Base-by-base conservation (phyloP, 1,140 invertebrate genomes). In the Lordiphosa collinella region DNA sequence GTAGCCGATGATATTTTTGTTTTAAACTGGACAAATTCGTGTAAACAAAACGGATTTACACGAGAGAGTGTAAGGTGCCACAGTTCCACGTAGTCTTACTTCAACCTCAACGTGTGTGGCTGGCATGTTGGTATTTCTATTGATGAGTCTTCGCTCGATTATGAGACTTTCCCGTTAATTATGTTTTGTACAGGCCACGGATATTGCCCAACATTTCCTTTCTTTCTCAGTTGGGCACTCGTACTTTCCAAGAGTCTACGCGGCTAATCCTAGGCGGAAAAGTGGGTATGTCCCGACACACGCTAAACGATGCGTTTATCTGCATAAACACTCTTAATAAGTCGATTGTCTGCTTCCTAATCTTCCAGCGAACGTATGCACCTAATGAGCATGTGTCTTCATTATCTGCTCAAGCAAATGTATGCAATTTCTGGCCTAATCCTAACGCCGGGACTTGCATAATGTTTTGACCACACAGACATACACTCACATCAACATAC, bases 231-330 rank as follows among this genome's bases (percentile, higher is more conserved):
- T n/a, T n/a, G n/a, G n/a, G n/a, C n/a, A n/a, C 53, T 72, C 71
- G 75, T 80, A 56, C 49, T 79, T 82, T 65, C 78, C 76, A 60
- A 56, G 55, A 61, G 70, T 61, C 38, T 65, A 32, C 7, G 29
- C 25, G 37, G 18, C 62, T 75, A 72, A 82, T 76, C 76, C 53
- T 69, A 72, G 63, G 66, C 74, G 67, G 60, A 72, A 84, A 63
- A 75, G 71, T 87, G 84, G 84, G 84, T 87, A 87, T 87, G 84
- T 85, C 84, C 84, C 78, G 68, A 76, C 61, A 72, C 61, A 50
- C 84, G 84, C 78, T 87, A 87, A 87, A 87, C 76, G 84, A 80
- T 84, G 84, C 41, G 70, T 68, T 87, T 87, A 87, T 87, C 84
- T 87, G 70, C 63, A 63, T 79, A 87, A 86, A 87, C 70, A 79